Base-by-base conservation (phyloP, 2,113 vertebrate genomes). In the Rattus rattus region DNA sequence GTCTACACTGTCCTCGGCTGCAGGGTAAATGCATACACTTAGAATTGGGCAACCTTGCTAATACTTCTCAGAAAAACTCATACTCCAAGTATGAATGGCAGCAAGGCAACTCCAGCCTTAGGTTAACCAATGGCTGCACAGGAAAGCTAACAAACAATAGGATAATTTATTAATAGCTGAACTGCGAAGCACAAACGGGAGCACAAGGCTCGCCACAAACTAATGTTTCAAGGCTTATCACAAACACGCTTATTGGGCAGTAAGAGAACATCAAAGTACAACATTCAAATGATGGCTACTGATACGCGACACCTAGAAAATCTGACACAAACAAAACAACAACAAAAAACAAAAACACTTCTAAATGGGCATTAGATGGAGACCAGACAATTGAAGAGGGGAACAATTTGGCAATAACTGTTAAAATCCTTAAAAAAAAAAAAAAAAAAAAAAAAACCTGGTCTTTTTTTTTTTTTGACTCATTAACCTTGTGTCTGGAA, bases 81-180 rank as follows among this genome's bases (percentile, higher is more conserved):
- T 61, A 67, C 94, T 91, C n/a, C 94, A 49, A 97, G 91, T 79
- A 49, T 92, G 39, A 49, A 73, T 96, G 43, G 5, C 36, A 94
- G 72, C n/a, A 76, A 94, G 80, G n/a, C 63, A 94, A 72, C 56
- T 77, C 88, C 52, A 84, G 19, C 36, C 67, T 91, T 43, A 52
- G 79, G 69, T 90, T 94, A 70, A 77, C 43, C 39, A 85, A 72
- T 43, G 33, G 54, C 73, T 76, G 59, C 52, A 81, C 59, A 67
- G 39, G 54, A 76, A n/a, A 88, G 43, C 33, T 77, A 43, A 16
- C 84, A 77, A 65, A 56, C 36, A 65, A 90, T 26, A 56, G 28
- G 67, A 76, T 47, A 17, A 84, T 94, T 88, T 56, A 88, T 39
- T 90, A 94, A 92, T 5, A 76, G 72, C 1, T 92, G 33, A 92